Percentiles rank a stretch among this genome's conserved stretches.
These are phyloP conservation scores for Lagopus leucura DNA, from an alignment of 2,113 vertebrate species.

Conservation along the genomic window DNA sequence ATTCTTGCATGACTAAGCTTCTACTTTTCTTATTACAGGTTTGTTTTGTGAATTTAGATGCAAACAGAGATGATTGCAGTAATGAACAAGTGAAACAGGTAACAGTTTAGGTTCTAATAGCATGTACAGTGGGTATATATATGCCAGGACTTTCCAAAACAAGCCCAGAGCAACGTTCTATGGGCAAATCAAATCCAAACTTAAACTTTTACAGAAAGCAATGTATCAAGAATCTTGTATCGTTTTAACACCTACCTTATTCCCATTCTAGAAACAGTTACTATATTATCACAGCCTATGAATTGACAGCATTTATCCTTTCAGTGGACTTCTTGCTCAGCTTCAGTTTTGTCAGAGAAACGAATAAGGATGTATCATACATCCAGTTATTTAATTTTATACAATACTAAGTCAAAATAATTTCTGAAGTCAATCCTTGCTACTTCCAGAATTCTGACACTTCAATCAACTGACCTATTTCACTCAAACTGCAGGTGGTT, in stretches of 20 bases:
- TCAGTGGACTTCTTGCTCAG: background rate
- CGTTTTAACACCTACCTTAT: background rate
- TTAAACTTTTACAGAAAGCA: background rate
- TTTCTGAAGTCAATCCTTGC: background rate
- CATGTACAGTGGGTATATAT: background rate
- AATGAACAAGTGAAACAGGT: conserved; percentile 83
- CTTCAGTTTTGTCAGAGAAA: background rate
- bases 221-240: background rate
- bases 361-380: background rate
- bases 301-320: background rate
- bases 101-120: conserved; percentile 19
- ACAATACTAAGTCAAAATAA: background rate
- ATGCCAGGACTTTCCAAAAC: background rate
- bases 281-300: background rate
- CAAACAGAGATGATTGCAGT: conserved; percentile 76
- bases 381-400: background rate
- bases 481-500: background rate
- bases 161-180: background rate
- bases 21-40: conserved; percentile 79
- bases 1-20: background rate
- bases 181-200: background rate
- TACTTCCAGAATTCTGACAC: background rate
- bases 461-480: background rate
- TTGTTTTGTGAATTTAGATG: conserved; percentile 93
- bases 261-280: background rate